Evolutionary conservation across 2,888 invertebrate genomes (phyloP).

Genomic region (Mycalesis mineus): DNA sequence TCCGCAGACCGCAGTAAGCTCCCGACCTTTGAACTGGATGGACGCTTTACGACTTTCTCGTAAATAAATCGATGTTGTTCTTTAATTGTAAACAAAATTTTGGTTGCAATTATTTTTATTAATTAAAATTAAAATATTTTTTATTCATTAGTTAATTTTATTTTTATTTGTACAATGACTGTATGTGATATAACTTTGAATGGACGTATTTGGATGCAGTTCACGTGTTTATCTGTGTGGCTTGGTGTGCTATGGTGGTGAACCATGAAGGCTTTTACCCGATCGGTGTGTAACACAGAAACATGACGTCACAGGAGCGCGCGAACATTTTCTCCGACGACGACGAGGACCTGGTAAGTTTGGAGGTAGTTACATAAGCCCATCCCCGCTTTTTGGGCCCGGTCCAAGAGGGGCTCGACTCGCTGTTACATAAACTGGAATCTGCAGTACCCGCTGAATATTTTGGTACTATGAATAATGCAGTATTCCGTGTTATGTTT

Average conservation of each 20-base stretch:
- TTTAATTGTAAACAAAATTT: conserved; percentile 29
- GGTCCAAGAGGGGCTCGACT: conserved; percentile 33
- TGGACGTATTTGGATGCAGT: conserved; percentile 63
- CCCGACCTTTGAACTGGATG: conserved; percentile 41
- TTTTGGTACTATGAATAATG: conserved; percentile 15
- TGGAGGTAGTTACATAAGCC: conserved; percentile 39
- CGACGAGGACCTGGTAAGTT: conserved; percentile 69
- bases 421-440: conserved; percentile 38
- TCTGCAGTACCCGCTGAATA: conserved; percentile 35
- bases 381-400: conserved; percentile 34
- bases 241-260: conserved; percentile 53
- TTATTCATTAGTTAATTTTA: neutral
- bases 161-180: conserved; percentile 3
- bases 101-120: conserved; percentile 2
- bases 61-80: conserved; percentile 23
- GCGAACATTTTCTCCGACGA: conserved; percentile 68
- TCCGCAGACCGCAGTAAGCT: conserved; percentile 72
- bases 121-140: neutral
- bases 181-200: conserved; percentile 14
- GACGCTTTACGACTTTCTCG: conserved; percentile 34
- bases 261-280: conserved; percentile 57
- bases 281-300: conserved; percentile 46
- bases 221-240: conserved; percentile 55
- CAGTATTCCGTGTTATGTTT: neutral
- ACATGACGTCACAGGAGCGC: conserved; percentile 68